These are phyloP conservation scores for Chiroxiphia lanceolata DNA, from an alignment of 2,797 vertebrate species.

Conservation along the genomic window DNA sequence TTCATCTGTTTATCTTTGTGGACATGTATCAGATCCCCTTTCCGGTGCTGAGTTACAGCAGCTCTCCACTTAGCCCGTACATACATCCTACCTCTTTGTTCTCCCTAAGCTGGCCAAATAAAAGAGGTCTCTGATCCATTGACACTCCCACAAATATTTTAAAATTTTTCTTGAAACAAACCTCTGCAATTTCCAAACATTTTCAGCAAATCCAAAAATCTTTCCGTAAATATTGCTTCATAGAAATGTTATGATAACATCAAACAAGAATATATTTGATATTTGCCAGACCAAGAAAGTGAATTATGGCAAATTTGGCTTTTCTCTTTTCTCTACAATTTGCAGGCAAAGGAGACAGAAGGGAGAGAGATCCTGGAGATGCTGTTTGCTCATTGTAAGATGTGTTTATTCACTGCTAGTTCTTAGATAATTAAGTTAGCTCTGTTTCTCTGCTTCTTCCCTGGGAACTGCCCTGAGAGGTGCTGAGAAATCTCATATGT, in stretches of 20 bases:
- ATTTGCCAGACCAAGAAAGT: background rate
- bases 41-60: background rate
- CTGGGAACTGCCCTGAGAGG: background rate
- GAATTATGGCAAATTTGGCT: background rate
- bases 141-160: background rate
- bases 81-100: background rate
- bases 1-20: background rate
- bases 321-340: background rate
- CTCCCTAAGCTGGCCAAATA: background rate
- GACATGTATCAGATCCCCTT: background rate
- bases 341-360: background rate
- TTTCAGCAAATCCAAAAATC: background rate
- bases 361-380: background rate
- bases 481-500: background rate
- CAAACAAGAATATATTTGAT: background rate
- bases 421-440: constrained; percentile 22
- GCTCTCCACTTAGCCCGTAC: background rate
- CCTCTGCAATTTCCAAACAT: background rate
- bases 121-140: background rate
- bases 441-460: background rate
- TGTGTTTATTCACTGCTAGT: background rate
- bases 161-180: background rate
- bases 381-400: background rate
- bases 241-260: background rate
- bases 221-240: background rate